Conservation (phyloP, 1,140 invertebrate species). For the Plectrocnemia conspersa region DNA sequence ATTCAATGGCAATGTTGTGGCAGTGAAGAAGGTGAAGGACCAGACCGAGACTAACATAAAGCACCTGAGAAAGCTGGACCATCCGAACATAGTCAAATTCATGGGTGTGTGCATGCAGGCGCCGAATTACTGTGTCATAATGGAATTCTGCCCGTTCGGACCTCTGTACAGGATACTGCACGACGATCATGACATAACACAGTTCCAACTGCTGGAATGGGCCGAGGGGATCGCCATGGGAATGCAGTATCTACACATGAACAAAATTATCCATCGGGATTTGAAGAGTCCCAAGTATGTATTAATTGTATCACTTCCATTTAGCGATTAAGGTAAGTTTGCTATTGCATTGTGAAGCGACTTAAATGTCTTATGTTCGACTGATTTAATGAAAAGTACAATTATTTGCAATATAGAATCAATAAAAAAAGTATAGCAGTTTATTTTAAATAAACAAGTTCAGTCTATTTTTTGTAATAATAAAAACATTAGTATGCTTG, state of each 20-base stretch:
- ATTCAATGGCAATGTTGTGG: conserved; percentile 78
- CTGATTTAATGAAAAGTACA: no score
- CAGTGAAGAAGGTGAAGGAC: conserved; percentile 94
- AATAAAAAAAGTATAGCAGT: no score
- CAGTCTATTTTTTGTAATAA: no score
- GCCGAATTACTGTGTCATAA: conserved; percentile 93
- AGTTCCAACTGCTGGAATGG: conserved; percentile 82
- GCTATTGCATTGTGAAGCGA: no score
- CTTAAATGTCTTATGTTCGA: no score
- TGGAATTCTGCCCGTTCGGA: conserved; percentile 97
- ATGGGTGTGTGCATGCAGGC: conserved; percentile 91
- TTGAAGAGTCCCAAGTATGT: conserved; percentile 94
- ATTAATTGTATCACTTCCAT: no score
- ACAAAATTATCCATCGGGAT: conserved; percentile 97
- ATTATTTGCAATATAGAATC: no score
- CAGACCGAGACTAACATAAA: conserved; percentile 92
- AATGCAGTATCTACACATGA: conserved; percentile 93
- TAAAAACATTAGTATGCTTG: no score
- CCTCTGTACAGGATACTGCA: conserved; percentile 88
- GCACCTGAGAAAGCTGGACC: conserved; percentile 90
- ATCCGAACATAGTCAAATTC: conserved; percentile 95
- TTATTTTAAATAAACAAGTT: no score
- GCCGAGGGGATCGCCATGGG: conserved; percentile 92
- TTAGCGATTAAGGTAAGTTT: no score
- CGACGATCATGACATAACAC: conserved; percentile 71